Conservation (phyloP, 2,113 vertebrate species). For the Pundamilia nyererei region DNA sequence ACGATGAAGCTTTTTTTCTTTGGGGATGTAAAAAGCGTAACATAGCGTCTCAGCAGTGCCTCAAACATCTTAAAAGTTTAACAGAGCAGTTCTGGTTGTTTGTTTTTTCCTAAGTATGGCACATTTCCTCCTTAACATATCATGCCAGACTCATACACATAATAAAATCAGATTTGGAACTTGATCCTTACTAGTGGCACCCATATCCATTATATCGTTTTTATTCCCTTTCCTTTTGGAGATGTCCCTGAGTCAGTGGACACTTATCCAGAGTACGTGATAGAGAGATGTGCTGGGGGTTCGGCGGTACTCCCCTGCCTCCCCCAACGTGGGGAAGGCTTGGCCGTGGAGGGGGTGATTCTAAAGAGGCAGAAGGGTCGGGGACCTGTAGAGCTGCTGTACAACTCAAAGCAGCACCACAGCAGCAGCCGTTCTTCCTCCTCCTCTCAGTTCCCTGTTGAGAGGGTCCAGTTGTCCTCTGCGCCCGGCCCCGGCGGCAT, state of each 20-base stretch:
- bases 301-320: constrained; percentile 51
- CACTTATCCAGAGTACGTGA: not conserved
- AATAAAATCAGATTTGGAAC: not conserved
- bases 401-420: constrained; percentile 34
- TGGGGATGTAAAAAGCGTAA: not conserved
- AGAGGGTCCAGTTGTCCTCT: constrained; percentile 28
- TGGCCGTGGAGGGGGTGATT: constrained; percentile 42
- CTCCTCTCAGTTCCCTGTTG: not conserved
- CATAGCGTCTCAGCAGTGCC: not conserved
- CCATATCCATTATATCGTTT: not conserved
- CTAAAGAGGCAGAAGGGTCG: constrained; percentile 30
- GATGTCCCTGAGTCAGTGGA: not conserved
- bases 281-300: constrained; percentile 45
- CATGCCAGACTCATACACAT: not conserved
- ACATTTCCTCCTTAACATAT: not conserved
- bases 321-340: not conserved
- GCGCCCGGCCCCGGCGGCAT: constrained; percentile 11
- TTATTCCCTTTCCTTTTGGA: constrained; percentile 11
- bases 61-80: not conserved
- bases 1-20: not conserved
- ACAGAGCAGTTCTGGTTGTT: not conserved
- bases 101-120: not conserved
- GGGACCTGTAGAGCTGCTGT: constrained; percentile 38
- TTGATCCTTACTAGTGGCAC: not conserved
- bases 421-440: not conserved